Evolutionary conservation across 2,113 vertebrate species (phyloP).

Genomic region (Corythornis vintsioides): DNA sequence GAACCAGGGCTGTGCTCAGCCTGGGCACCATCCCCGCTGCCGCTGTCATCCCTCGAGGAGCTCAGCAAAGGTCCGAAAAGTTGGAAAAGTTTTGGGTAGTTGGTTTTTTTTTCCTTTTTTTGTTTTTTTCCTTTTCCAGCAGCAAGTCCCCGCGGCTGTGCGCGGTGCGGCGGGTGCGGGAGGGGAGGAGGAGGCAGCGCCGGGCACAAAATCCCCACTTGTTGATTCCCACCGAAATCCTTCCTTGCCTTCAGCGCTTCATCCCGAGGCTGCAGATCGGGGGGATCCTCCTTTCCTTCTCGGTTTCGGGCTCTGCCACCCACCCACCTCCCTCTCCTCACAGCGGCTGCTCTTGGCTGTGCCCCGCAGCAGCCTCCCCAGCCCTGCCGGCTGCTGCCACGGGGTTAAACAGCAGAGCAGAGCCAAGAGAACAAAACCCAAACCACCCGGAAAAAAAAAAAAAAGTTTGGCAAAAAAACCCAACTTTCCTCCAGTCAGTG

Average conservation of each 20-base stretch:
- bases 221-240: neutral
- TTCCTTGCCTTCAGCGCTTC: too few relatives aligned
- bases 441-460: neutral
- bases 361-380: neutral
- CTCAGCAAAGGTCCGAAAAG: neutral
- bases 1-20: neutral
- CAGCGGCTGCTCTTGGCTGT: too few relatives aligned
- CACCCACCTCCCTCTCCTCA: too few relatives aligned
- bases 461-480: neutral
- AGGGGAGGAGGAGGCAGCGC: neutral
- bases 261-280: too few relatives aligned
- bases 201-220: neutral
- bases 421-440: neutral
- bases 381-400: neutral
- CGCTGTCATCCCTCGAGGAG: neutral
- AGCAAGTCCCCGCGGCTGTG: neutral
- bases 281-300: too few relatives aligned
- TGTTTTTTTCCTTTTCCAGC: neutral
- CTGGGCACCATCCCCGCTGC: neutral
- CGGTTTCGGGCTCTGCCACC: too few relatives aligned
- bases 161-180: too few relatives aligned
- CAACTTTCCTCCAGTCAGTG: neutral
- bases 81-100: neutral
- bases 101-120: neutral
- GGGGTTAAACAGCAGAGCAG: neutral